Evolutionary conservation across 2,888 invertebrate species (phyloP).

Genomic region (Dryocosmus kuriphilus): DNA sequence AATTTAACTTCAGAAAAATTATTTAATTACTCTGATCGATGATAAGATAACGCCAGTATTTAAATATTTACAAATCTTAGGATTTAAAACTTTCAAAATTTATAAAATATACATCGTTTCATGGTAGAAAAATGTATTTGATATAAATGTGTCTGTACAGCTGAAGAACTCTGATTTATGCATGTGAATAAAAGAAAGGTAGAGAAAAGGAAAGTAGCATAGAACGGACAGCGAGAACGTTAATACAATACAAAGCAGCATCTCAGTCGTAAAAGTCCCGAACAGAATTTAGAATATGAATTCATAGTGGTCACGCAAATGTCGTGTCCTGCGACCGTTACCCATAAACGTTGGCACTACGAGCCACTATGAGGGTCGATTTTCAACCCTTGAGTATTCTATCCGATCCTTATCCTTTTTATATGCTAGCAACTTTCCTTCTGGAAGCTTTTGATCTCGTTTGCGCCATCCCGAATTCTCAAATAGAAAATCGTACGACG

Average conservation of each 20-base stretch:
- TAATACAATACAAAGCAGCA: constrained; percentile 37
- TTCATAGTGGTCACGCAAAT: constrained; percentile 32
- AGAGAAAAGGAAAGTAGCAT: constrained; percentile 20
- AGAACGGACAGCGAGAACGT: constrained; percentile 26
- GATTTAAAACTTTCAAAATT: too few relatives aligned
- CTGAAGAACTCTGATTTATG: constrained; percentile 20
- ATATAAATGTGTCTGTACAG: background rate
- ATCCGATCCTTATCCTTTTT: constrained; percentile 1
- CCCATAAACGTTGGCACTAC: constrained; percentile 30
- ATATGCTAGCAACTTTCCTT: background rate
- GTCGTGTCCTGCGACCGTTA: constrained; percentile 28
- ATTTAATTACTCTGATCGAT: too few relatives aligned
- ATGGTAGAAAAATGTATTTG: background rate
- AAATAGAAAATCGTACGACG: background rate
- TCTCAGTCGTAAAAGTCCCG: constrained; percentile 34
- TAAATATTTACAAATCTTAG: too few relatives aligned
- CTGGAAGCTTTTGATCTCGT: background rate
- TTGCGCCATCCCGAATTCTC: background rate
- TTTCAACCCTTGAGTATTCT: constrained; percentile 15
- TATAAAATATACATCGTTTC: too few relatives aligned
- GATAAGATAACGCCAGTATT: too few relatives aligned
- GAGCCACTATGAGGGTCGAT: background rate
- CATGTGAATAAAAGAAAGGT: constrained; percentile 19
- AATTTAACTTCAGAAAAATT: too few relatives aligned
- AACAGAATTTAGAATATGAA: constrained; percentile 34